These are phyloP conservation scores for Pterobdella sp. DNA, from an alignment of 2,888 invertebrate species.

Conservation along the genomic window DNA sequence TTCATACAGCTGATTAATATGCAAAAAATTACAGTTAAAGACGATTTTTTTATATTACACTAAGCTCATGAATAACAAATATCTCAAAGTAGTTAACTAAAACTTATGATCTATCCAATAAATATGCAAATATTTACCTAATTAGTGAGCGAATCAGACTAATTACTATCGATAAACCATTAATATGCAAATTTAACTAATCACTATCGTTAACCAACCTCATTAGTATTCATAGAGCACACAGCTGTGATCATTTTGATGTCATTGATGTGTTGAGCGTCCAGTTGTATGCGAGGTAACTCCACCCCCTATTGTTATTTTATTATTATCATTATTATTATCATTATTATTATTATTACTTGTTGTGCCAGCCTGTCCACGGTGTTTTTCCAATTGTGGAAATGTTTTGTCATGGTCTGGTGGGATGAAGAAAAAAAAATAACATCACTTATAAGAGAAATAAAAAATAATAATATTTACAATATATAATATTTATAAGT, in stretches of 20 bases:
- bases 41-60: conserved; percentile 28
- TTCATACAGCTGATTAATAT: too few relatives aligned
- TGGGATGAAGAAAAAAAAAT: neutral
- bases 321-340: conserved; percentile 31
- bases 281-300: conserved; percentile 33
- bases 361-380: conserved; percentile 28
- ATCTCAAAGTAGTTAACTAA: neutral
- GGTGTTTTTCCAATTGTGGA: conserved; percentile 34
- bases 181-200: neutral
- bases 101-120: too few relatives aligned
- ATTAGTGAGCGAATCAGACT: neutral
- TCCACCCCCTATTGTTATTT: conserved; percentile 20
- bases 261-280: conserved; percentile 22
- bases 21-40: too few relatives aligned
- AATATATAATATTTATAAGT: neutral
- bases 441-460: neutral
- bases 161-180: neutral
- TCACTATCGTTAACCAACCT: conserved; percentile 22
- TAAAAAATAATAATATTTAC: neutral
- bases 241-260: conserved; percentile 31
- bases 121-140: neutral
- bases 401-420: conserved; percentile 35
- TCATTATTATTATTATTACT: conserved; percentile 30
- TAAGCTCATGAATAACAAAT: neutral
- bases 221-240: conserved; percentile 37